phyloP scores from a whole-genome alignment of 2,113 vertebrate species.

The Octodon degus region DNA sequence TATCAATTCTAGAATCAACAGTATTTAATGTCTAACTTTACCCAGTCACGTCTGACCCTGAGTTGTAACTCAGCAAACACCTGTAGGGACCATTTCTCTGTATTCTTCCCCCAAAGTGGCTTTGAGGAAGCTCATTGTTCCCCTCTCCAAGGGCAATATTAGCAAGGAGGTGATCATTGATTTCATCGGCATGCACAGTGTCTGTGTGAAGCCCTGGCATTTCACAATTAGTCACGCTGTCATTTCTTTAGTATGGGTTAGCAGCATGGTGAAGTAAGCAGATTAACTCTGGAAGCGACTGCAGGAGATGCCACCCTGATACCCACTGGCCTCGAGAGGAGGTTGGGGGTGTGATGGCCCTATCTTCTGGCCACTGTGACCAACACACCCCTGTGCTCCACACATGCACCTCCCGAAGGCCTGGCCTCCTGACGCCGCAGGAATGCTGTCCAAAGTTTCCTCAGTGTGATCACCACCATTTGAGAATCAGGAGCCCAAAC shows the following conservation, averaged over 20 bases:
- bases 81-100: not conserved
- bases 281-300: constrained; percentile 79
- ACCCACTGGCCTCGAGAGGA: constrained; percentile 25
- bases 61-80: not conserved
- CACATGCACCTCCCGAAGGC: constrained; percentile 68
- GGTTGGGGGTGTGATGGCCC: not conserved
- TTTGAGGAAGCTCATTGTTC: constrained; percentile 38
- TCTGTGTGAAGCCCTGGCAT: constrained; percentile 38
- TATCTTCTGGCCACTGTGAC: not conserved
- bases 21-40: not conserved
- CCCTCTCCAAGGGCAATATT: constrained; percentile 19
- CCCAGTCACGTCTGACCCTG: not conserved
- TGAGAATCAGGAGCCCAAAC: constrained; percentile 44
- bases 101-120: not conserved
- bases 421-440: constrained; percentile 65
- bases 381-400: constrained; percentile 58
- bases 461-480: constrained; percentile 85
- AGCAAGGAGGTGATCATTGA: constrained; percentile 61
- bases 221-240: constrained; percentile 82
- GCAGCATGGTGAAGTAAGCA: constrained; percentile 82
- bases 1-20: not conserved
- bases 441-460: constrained; percentile 87
- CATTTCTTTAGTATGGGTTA: constrained; percentile 85
- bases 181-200: constrained; percentile 80
- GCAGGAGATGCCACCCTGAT: constrained; percentile 59